phyloP scores from a whole-genome alignment of 2,888 invertebrate species.

The Tipula confusa region DNA sequence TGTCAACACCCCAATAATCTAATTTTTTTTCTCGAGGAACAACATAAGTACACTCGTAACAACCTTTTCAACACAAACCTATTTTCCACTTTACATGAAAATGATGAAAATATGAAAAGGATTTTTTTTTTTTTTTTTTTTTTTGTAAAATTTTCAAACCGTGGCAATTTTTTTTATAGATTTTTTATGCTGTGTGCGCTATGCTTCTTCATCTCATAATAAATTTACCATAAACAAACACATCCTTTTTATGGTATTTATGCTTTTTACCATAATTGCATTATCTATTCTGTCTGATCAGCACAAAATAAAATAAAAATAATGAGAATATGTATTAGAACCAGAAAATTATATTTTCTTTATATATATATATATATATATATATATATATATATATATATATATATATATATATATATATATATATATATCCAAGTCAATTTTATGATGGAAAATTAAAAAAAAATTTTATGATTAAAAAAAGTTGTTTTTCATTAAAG shows the following conservation, averaged over 20 bases:
- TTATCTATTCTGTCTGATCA: slow-evolving; percentile 31
- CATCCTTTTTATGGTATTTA: slow-evolving; percentile 27
- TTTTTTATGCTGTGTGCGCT: slow-evolving; percentile 14
- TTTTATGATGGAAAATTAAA: slow-evolving; percentile 27
- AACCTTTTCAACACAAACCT: not conserved
- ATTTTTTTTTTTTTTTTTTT: not conserved
- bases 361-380: not conserved
- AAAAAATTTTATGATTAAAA: slow-evolving; percentile 15
- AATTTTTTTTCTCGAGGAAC: not conserved
- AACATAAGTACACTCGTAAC: not conserved
- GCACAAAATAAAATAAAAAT: slow-evolving; percentile 28
- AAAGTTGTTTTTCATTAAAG: slow-evolving; percentile 14
- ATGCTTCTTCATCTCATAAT: slow-evolving; percentile 12
- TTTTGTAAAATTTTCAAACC: not conserved
- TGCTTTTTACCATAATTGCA: slow-evolving; percentile 31
- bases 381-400: too few species aligned
- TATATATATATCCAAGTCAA: slow-evolving; percentile 14
- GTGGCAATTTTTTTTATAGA: slow-evolving; percentile 5
- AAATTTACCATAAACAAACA: slow-evolving; percentile 25
- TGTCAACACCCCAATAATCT: not conserved
- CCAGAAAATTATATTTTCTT: slow-evolving; percentile 27
- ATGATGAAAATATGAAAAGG: not conserved
- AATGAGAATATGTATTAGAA: slow-evolving; percentile 26
- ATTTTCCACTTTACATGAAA: not conserved
- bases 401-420: too few species aligned